Conservation (phyloP, 2,888 invertebrate genomes). For the Lordiphosa fenestrarum region DNA sequence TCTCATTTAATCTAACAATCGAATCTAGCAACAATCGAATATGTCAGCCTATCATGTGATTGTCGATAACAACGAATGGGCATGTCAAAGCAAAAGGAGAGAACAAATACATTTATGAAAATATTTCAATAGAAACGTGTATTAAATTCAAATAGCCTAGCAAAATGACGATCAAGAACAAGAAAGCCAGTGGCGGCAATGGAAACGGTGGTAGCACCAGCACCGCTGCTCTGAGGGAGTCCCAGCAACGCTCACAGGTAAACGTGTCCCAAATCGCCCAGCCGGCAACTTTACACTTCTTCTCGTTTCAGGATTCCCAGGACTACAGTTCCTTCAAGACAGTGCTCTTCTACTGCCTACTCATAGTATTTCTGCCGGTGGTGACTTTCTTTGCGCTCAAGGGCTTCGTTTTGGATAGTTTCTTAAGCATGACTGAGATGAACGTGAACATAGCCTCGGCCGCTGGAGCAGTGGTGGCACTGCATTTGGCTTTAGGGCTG, state of each 20-base stretch:
- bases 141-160: slow-evolving; percentile 8
- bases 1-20: too few relatives aligned
- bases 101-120: slow-evolving; percentile 26
- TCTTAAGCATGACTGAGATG: slow-evolving; percentile 82
- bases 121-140: slow-evolving; percentile 11
- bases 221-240: slow-evolving; percentile 15
- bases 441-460: slow-evolving; percentile 90
- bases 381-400: slow-evolving; percentile 87
- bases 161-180: slow-evolving; percentile 52
- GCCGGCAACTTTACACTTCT: slow-evolving; percentile 38
- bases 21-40: not conserved
- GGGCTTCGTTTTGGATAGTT: slow-evolving; percentile 86
- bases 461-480: slow-evolving; percentile 86
- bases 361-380: slow-evolving; percentile 89
- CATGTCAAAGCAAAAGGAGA: slow-evolving; percentile 40
- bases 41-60: slow-evolving; percentile 55
- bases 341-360: slow-evolving; percentile 87
- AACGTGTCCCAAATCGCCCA: not conserved
- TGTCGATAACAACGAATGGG: slow-evolving; percentile 38
- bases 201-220: not conserved
- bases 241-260: slow-evolving; percentile 55
- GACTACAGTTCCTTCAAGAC: slow-evolving; percentile 88
- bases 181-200: slow-evolving; percentile 37
- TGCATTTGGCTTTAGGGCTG: slow-evolving; percentile 88
- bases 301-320: slow-evolving; percentile 77